Conservation (phyloP, 2,888 invertebrate species). For the Eilema sororculum region DNA sequence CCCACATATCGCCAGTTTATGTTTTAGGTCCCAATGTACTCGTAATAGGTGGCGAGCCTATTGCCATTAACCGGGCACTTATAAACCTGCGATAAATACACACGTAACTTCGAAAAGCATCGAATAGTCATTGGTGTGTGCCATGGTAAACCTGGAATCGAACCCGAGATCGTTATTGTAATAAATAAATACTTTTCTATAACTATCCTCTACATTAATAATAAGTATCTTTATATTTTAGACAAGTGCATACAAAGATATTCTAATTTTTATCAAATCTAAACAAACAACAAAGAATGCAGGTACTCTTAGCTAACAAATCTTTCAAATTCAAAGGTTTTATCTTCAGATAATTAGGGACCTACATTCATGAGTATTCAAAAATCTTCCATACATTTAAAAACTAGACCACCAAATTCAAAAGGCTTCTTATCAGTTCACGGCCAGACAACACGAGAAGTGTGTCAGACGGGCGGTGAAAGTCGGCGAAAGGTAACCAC, state of each 20-base stretch:
- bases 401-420: constrained; percentile 28
- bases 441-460: constrained; percentile 57
- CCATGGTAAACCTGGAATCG: too few relatives aligned
- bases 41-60: too few relatives aligned
- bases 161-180: too few relatives aligned
- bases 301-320: background rate
- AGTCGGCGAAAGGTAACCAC: constrained; percentile 80
- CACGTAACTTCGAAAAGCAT: too few relatives aligned
- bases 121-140: too few relatives aligned
- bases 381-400: constrained; percentile 12
- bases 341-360: constrained; percentile 11
- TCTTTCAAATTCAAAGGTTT: constrained; percentile 2
- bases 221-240: background rate
- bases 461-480: constrained; percentile 76
- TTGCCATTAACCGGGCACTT: too few relatives aligned
- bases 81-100: too few relatives aligned
- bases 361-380: background rate
- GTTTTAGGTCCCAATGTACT: too few relatives aligned
- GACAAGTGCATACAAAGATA: background rate
- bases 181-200: too few relatives aligned
- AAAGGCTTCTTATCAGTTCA: constrained; percentile 52
- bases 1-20: too few relatives aligned
- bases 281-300: background rate
- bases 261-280: background rate
- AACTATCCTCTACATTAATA: background rate